Conservation (phyloP, 2,113 vertebrate genomes). For the Dicentrarchus labrax region DNA sequence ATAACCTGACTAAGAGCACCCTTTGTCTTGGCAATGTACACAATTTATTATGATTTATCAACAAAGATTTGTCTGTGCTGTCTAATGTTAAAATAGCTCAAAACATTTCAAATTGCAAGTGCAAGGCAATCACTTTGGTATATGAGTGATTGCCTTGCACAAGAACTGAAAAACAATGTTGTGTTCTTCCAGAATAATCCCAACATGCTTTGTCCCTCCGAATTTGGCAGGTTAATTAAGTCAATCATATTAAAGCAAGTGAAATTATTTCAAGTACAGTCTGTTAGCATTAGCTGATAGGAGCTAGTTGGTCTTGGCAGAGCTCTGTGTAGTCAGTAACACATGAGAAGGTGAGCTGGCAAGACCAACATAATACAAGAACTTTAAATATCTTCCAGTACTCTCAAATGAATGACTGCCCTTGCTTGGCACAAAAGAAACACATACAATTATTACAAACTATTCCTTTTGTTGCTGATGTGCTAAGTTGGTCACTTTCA, state of each 20-base stretch:
- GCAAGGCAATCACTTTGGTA: no score
- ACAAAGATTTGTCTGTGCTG: not conserved
- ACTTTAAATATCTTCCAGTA: slow-evolving; percentile 15
- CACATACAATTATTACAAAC: slow-evolving; percentile 16
- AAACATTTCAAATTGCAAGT: not conserved
- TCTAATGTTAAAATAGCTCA: slow-evolving; percentile 4
- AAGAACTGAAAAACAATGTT: slow-evolving; percentile 11
- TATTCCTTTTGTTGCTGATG: slow-evolving; percentile 4
- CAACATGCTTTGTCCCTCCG: slow-evolving; percentile 1
- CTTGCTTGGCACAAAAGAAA: slow-evolving; percentile 28
- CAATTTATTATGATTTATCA: not conserved
- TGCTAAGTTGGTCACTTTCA: not conserved
- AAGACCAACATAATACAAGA: not conserved
- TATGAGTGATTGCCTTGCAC: slow-evolving; percentile 7
- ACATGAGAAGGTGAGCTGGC: slow-evolving; percentile 51
- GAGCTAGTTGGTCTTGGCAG: slow-evolving; percentile 41
- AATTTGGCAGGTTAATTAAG: slow-evolving; percentile 33
- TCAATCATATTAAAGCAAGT: not conserved
- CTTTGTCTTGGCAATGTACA: not conserved
- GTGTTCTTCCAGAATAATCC: slow-evolving; percentile 11
- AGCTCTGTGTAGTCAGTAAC: slow-evolving; percentile 29
- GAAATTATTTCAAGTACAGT: slow-evolving; percentile 38
- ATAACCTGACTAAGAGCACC: not conserved
- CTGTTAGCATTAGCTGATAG: slow-evolving; percentile 27
- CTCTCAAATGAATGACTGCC: slow-evolving; percentile 33